Evolutionary conservation across 2,113 vertebrate genomes (phyloP), one percentile per base, ranked within the genome.

Genomic region (Aviceda subcristata): DNA sequence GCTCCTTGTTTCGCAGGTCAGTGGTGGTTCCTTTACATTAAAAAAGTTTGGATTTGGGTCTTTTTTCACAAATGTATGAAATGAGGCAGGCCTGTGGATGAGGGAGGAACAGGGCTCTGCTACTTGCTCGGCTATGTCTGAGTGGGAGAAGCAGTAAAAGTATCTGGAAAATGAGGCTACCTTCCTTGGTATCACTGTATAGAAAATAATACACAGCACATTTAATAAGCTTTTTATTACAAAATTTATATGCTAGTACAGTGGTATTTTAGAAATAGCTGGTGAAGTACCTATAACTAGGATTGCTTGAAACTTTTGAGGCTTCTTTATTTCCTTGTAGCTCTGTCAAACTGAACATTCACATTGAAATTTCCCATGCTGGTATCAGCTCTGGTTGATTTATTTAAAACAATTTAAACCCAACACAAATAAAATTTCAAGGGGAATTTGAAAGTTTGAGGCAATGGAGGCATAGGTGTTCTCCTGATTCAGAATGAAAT

Each of bases 391-490:
- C 71, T 82, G 39, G 14, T 55, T 83, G 62, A 92, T 96, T 95
- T 93, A 69, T 76, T 93, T 92, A 90, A 29, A 88, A 73, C 38
- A 63, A 32, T 69, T 76, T 90, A 76, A 90, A 90, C 74, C n/a
- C 34, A 82, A 69, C 51, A 27, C 22, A 89, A 95, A 92, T 67
- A 89, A 68, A 72, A 68, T 91, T 85, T 91, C 2, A 6, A 87
- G 77, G 27, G 53, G 38, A 88, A 66, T 79, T 85, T 69, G 34
- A 45, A 94, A 94, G 69, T 94, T 82, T 60, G 81, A 90, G 34
- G 64, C 69, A 91, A 74, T 26, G 32, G 41, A 92, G 32, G 55
- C 15, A 73, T 78, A 84, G 68, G 53, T 95, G 30, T 82, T 94
- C 76, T 87, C 46, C 64, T 0, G 0, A 39, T 91, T 91, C 69